phyloP scores from a whole-genome alignment of 2,113 vertebrate genomes.

The Anas platyrhynchos region DNA sequence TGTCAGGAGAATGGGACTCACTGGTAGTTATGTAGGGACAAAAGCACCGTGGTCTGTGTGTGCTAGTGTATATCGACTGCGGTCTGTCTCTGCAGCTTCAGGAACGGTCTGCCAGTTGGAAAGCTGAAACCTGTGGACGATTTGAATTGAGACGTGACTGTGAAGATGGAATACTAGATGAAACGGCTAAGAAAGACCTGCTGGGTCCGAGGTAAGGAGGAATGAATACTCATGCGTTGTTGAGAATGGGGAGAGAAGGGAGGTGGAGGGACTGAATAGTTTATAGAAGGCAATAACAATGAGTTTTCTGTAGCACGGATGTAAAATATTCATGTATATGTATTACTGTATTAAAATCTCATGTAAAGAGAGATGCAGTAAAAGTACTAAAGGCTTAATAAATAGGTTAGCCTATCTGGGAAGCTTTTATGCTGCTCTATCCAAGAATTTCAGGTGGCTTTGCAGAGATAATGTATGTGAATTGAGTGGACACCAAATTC shows the following conservation, averaged over 20 bases:
- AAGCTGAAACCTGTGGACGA: neutral
- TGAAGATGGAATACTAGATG: too few species aligned
- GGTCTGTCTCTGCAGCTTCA: neutral
- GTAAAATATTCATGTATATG: neutral
- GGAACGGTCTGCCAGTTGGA: neutral
- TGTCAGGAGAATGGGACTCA: neutral
- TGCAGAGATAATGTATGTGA: neutral
- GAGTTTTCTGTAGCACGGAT: neutral
- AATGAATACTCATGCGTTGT: neutral
- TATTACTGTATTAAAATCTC: neutral
- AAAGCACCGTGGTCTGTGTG: neutral
- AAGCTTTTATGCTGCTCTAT: neutral
- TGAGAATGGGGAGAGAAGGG: neutral
- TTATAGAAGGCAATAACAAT: neutral
- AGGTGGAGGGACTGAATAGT: neutral
- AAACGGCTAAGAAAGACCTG: neutral
- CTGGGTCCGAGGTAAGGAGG: constrained; percentile 1
- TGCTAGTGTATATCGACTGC: neutral
- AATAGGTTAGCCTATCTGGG: neutral
- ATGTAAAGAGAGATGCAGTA: neutral
- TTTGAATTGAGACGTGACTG: neutral
- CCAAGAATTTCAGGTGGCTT: neutral
- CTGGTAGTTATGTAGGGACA: neutral
- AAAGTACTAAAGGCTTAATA: neutral
- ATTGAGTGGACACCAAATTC: neutral